Percentiles rank a stretch among this genome's conserved stretches.
phyloP scores from a whole-genome alignment of 1,140 invertebrate species.

The Chlorops oryzae region DNA sequence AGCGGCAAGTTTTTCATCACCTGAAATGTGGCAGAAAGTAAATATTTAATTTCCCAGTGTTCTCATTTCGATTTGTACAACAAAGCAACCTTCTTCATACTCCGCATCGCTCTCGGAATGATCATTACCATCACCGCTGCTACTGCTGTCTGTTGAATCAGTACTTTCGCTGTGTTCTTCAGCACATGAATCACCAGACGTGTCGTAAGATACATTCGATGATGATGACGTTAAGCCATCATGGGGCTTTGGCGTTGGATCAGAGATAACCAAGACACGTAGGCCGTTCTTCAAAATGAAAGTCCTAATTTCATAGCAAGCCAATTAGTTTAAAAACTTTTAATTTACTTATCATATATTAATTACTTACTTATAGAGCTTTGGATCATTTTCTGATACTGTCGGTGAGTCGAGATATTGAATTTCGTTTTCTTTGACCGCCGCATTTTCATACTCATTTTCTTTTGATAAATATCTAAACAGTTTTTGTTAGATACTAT shows the following conservation, averaged over 20 bases:
- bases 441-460: no score
- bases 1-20: constrained; percentile 57
- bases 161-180: constrained; percentile 15
- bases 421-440: no score
- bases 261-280: constrained; percentile 62
- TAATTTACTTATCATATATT: constrained; percentile 3
- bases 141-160: constrained; percentile 17
- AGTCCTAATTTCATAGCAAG: constrained; percentile 50
- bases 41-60: background rate
- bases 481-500: no score
- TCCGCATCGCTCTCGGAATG: constrained; percentile 46
- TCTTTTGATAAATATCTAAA: no score
- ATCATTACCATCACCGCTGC: constrained; percentile 31
- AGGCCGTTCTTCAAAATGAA: constrained; percentile 62
- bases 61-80: background rate
- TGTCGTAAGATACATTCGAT: constrained; percentile 26
- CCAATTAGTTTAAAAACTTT: constrained; percentile 4
- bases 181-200: constrained; percentile 15
- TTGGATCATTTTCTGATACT: constrained; percentile 57
- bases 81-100: constrained; percentile 21
- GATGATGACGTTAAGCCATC: constrained; percentile 33
- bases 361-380: constrained; percentile 51
- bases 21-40: constrained; percentile 14
- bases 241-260: constrained; percentile 45
- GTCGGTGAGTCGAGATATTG: constrained; percentile 49